These are phyloP conservation scores for Eupithecia subumbrata DNA, from an alignment of 2,888 invertebrate species.

Conservation along the genomic window DNA sequence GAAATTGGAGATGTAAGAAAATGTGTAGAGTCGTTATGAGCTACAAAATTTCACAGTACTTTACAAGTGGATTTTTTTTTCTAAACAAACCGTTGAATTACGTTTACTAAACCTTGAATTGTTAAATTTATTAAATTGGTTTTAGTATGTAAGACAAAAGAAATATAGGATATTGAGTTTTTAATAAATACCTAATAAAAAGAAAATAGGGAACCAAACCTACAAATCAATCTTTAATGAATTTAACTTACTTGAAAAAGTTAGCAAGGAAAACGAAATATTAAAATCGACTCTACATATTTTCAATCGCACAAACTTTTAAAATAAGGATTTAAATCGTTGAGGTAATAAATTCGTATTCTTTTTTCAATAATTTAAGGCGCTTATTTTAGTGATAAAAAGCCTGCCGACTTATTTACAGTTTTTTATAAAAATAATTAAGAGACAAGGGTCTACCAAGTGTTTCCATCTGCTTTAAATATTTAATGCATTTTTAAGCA, in stretches of 20 bases:
- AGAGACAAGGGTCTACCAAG: conserved; percentile 15
- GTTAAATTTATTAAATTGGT: neutral
- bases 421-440: conserved; percentile 15
- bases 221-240: neutral
- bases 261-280: neutral
- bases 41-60: neutral
- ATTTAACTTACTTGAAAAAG: neutral
- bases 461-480: neutral
- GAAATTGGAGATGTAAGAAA: conserved; percentile 60
- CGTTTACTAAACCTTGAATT: neutral
- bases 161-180: no score
- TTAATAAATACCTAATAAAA: no score
- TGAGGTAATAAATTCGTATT: conserved; percentile 59
- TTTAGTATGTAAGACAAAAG: no score
- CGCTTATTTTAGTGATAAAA: conserved; percentile 67
- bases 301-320: conserved; percentile 38
- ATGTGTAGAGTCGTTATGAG: conserved; percentile 9
- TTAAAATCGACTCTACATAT: conserved; percentile 24
- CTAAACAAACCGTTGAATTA: neutral
- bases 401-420: conserved; percentile 72
- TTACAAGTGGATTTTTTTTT: neutral
- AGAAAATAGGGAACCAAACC: neutral
- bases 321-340: conserved; percentile 64
- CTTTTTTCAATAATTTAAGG: conserved; percentile 70
- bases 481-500: neutral